A percentile compares a stretch with the other conserved stretches of the same genome.
Evolutionary conservation across 2,113 vertebrate species (phyloP).

Genomic region (Ascaphus truei): DNA sequence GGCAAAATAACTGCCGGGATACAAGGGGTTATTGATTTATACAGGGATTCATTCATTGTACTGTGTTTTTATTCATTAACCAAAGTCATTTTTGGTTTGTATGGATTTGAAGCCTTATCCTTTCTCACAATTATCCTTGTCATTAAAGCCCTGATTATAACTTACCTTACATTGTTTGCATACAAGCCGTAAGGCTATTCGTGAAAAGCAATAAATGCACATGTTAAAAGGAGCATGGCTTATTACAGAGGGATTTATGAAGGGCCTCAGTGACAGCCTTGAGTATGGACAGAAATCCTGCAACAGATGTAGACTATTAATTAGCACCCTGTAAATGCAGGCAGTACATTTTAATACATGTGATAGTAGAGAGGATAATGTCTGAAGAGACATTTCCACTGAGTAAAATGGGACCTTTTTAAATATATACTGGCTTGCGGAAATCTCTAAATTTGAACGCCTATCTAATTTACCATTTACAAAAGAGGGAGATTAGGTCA

Average conservation of each 20-base stretch:
- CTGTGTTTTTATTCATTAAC: too few species aligned
- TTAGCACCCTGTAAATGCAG: slow-evolving; percentile 32
- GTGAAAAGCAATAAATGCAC: slow-evolving; percentile 4
- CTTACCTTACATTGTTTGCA: slow-evolving; percentile 6
- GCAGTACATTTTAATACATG: slow-evolving; percentile 25
- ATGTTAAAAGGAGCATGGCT: slow-evolving; percentile 17
- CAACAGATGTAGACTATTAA: slow-evolving; percentile 35
- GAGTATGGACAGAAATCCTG: slow-evolving; percentile 34
- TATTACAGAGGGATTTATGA: slow-evolving; percentile 34
- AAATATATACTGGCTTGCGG: slow-evolving; percentile 23
- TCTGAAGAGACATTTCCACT: slow-evolving; percentile 28
- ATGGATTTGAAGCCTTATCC: not conserved
- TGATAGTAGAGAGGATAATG: slow-evolving; percentile 30
- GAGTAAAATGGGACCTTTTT: slow-evolving; percentile 21
- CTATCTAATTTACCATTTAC: slow-evolving; percentile 33
- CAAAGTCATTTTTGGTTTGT: too few species aligned
- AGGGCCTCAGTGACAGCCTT: slow-evolving; percentile 22
- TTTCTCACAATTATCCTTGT: not conserved
- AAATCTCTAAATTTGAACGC: slow-evolving; percentile 29
- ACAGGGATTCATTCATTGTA: too few species aligned
- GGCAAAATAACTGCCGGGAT: too few species aligned
- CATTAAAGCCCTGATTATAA: slow-evolving; percentile 2
- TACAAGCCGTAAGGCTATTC: slow-evolving; percentile 1
- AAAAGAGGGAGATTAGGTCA: slow-evolving; percentile 36
- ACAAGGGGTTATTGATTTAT: too few species aligned